Base-by-base conservation (phyloP, 2,797 vertebrate species). In the Chelon labrosus region DNA sequence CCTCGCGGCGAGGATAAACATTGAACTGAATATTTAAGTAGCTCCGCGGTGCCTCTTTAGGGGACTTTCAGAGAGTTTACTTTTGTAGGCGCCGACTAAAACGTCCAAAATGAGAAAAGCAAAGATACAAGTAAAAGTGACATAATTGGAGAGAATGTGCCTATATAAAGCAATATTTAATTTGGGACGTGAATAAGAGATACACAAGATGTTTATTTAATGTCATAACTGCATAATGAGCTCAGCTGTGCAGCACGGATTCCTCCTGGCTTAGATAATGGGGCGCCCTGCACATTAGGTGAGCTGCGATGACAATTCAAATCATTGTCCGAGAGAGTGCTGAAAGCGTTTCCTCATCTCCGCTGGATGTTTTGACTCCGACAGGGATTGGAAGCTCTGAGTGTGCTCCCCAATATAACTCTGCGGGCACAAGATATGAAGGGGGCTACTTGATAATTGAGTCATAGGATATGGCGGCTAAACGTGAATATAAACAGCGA, bases 371-470 rank as follows among this genome's bases (percentile, higher is more conserved):
- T 90, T 89, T 83, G 85, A 85, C 79, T 87, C 74, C 58, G 50
- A 51, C 27, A 53, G 72, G 75, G 82, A 82, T 52, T 78, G 88
- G 80, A 92, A 59, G 82, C 84, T 82, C 61, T 88, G 90, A 93
- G 83, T n/a, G 47, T 54, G 87, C 71, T 86, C 75, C 92, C 88
- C 69, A 85, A 90, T 93, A 90, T 92, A 92, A 85, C 91, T 83
- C 85, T 75, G 35, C 3, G 64, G 84, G 89, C 62, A 71, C 79
- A 81, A 31, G 31, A 31, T 85, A 69, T 84, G 86, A 88, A 84
- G 89, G 90, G 82, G 54, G 70, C 83, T 38, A 89, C 85, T 86
- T 91, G 90, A 93, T 94, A 93, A 92, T 94, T 94, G 92, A 92
- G 91, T 94, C 91, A 84, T 52, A 88, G 91, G 89, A 94, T 93